Percentiles rank a stretch among this genome's conserved stretches.
phyloP scores from a whole-genome alignment of 2,797 vertebrate genomes.

The Semaprochilodus insignis region DNA sequence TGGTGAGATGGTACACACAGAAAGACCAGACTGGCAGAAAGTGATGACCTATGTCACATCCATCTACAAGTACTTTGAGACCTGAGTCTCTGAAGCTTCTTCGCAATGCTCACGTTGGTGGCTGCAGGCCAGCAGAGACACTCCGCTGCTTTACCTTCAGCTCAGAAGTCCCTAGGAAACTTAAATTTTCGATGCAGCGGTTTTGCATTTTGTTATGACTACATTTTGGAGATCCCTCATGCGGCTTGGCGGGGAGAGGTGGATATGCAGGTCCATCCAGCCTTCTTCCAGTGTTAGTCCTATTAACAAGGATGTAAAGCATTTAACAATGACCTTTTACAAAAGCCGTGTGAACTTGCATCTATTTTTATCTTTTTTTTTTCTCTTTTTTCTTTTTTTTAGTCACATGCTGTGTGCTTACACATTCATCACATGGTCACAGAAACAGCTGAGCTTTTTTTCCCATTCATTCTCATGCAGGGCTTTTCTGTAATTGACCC shows the following conservation, averaged over 20 bases:
- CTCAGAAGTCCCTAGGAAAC: background rate
- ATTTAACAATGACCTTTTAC: background rate
- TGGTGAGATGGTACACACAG: slow-evolving; percentile 87
- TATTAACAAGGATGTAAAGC: background rate
- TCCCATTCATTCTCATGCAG: background rate
- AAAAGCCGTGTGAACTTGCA: background rate
- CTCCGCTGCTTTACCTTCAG: background rate
- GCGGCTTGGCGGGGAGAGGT: background rate
- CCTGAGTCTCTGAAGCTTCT: slow-evolving; percentile 71
- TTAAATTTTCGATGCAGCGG: background rate
- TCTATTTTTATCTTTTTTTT: background rate
- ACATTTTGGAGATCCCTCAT: slow-evolving; percentile 28
- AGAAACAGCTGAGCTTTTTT: background rate
- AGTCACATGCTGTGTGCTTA: background rate
- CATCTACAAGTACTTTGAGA: slow-evolving; percentile 93
- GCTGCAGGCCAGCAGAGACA: background rate
- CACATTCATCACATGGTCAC: slow-evolving; percentile 2
- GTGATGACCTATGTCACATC: slow-evolving; percentile 90
- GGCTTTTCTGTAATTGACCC: background rate
- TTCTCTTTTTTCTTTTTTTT: background rate
- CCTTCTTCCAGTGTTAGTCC: background rate
- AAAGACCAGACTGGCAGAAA: slow-evolving; percentile 89
- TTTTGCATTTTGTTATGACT: background rate
- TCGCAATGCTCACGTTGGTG: background rate
- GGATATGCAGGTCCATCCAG: background rate